phyloP scores from a whole-genome alignment of 2,888 invertebrate species.

The Brachypalpus laphriformis region DNA sequence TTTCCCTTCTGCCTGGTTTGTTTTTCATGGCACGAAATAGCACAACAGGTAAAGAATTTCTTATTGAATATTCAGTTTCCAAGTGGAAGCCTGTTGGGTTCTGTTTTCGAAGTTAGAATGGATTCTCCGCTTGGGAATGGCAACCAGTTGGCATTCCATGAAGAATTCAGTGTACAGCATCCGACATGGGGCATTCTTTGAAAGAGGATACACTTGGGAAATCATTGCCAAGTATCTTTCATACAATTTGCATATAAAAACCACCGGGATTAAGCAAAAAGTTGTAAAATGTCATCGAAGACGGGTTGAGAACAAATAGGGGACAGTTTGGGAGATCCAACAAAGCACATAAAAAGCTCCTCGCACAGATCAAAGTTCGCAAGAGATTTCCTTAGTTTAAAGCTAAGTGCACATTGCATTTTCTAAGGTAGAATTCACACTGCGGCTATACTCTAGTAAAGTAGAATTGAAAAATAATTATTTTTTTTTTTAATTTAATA shows the following conservation, averaged over 20 bases:
- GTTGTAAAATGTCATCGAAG: not conserved
- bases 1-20: not conserved
- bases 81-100: not conserved
- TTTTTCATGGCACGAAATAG: slow-evolving; percentile 14
- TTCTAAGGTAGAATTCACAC: not conserved
- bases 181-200: not conserved
- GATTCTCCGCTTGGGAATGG: not conserved
- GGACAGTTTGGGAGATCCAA: not conserved
- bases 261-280: not conserved
- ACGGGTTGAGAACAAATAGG: not conserved
- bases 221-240: not conserved
- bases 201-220: slow-evolving; percentile 3
- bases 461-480: not conserved
- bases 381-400: not conserved
- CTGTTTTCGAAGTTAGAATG: not conserved
- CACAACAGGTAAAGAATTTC: slow-evolving; percentile 12
- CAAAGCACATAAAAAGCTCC: not conserved
- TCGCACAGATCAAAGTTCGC: not conserved
- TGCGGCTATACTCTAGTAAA: not conserved
- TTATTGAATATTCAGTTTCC: not conserved
- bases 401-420: slow-evolving; percentile 5
- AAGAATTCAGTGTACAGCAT: not conserved
- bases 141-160: not conserved
- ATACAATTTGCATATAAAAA: not conserved
- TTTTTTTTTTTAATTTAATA: slow-evolving; percentile 19